Percentiles rank a stretch among this genome's conserved stretches.
phyloP scores from a whole-genome alignment of 1,140 invertebrate species.

The Eubasilissa regina region DNA sequence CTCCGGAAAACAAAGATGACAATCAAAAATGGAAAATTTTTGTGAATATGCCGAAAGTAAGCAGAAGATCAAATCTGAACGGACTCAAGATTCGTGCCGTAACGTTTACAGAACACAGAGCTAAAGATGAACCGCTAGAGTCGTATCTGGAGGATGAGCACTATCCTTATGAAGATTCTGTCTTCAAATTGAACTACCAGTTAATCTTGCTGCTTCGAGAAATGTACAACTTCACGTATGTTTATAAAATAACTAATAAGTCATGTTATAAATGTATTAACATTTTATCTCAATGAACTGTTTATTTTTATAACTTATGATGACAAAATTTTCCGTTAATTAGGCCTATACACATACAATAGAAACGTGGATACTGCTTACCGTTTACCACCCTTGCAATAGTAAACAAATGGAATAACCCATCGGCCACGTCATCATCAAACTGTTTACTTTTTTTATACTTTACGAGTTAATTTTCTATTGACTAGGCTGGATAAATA shows the following conservation, averaged over 20 bases:
- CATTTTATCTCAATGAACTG: no score
- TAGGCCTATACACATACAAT: no score
- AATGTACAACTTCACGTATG: slow-evolving; percentile 58
- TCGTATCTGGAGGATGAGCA: slow-evolving; percentile 50
- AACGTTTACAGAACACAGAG: slow-evolving; percentile 41
- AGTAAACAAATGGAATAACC: no score
- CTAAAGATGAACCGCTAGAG: slow-evolving; percentile 20
- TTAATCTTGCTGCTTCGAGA: slow-evolving; percentile 47
- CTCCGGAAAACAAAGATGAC: not conserved
- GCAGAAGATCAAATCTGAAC: slow-evolving; percentile 45
- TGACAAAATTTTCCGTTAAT: no score
- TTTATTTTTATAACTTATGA: no score
- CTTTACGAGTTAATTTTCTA: no score
- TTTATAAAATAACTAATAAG: not conserved
- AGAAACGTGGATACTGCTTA: no score
- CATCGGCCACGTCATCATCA: no score
- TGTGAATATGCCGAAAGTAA: slow-evolving; percentile 32
- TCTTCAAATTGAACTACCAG: slow-evolving; percentile 55
- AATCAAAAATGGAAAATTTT: slow-evolving; percentile 38
- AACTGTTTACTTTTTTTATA: no score
- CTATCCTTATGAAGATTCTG: slow-evolving; percentile 46
- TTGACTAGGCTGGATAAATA: no score
- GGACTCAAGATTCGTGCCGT: slow-evolving; percentile 49
- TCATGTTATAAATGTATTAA: no score
- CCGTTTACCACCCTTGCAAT: no score